Conservation (phyloP, 2,797 vertebrate species). For the Craterocephalus amniculus region DNA sequence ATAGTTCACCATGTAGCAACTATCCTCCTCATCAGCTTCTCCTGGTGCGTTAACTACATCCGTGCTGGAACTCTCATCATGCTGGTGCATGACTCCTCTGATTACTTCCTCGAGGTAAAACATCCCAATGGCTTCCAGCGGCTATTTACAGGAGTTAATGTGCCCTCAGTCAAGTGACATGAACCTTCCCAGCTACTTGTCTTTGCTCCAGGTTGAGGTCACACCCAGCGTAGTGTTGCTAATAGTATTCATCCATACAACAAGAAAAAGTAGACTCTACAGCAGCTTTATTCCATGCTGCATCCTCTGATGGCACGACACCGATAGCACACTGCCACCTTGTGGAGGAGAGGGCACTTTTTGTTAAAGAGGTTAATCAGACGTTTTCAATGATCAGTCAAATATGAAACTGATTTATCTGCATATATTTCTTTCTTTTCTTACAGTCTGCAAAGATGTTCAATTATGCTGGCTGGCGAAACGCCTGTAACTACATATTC, state of each 20-base stretch:
- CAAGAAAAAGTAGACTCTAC: background rate
- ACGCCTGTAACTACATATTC: conserved; percentile 94
- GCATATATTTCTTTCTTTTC: conserved; percentile 23
- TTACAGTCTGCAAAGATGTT: conserved; percentile 96
- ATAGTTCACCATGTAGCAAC: conserved; percentile 95
- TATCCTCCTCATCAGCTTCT: conserved; percentile 96
- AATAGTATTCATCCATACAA: background rate
- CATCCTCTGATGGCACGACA: background rate
- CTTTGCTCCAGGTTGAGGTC: background rate
- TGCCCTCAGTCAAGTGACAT: background rate
- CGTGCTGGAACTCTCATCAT: conserved; percentile 94
- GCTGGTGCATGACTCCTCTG: conserved; percentile 94
- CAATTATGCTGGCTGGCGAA: conserved; percentile 96
- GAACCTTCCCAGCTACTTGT: conserved; percentile 1
- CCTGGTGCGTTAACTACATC: conserved; percentile 95
- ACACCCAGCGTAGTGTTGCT: background rate
- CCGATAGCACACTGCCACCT: conserved; percentile 61
- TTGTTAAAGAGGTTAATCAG: background rate
- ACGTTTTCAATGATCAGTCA: conserved; percentile 5
- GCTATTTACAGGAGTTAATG: background rate
- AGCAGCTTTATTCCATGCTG: background rate
- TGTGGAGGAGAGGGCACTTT: conserved; percentile 47
- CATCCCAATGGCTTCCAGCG: background rate
- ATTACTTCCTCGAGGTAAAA: conserved; percentile 93
- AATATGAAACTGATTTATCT: background rate